Conservation (phyloP, 1,140 invertebrate species). For the Brachionus rotundiformis region DNA sequence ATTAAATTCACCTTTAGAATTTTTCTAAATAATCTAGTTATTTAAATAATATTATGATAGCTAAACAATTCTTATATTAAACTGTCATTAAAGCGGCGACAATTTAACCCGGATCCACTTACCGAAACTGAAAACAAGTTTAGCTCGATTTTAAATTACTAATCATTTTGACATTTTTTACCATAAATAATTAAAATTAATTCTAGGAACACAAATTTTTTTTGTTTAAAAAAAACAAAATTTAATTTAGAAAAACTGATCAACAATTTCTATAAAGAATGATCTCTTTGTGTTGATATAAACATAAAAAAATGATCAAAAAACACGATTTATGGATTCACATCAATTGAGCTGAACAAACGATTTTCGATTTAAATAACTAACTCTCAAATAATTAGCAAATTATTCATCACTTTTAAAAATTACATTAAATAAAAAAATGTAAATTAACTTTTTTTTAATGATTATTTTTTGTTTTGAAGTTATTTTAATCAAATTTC, state of each 20-base stretch:
- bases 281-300: background rate
- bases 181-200: background rate
- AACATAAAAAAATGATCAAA: background rate
- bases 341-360: conserved; percentile 12
- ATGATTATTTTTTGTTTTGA: conserved; percentile 7
- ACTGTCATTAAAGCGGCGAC: background rate
- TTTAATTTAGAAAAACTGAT: background rate
- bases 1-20: background rate
- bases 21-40: background rate
- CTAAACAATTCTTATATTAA: background rate
- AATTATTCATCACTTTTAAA: conserved; percentile 3
- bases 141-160: background rate
- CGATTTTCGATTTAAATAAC: conserved; percentile 5
- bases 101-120: background rate
- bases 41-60: background rate
- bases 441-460: conserved; percentile 1
- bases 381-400: conserved; percentile 1
- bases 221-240: too few species aligned
- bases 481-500: conserved; percentile 8
- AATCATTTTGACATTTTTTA: conserved; percentile 19
- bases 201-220: too few species aligned
- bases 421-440: conserved; percentile 18
- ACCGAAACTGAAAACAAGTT: background rate
- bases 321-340: background rate
- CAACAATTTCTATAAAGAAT: background rate